phyloP scores from a whole-genome alignment of 2,888 invertebrate species.

The Mimumesa dahlbomi region DNA sequence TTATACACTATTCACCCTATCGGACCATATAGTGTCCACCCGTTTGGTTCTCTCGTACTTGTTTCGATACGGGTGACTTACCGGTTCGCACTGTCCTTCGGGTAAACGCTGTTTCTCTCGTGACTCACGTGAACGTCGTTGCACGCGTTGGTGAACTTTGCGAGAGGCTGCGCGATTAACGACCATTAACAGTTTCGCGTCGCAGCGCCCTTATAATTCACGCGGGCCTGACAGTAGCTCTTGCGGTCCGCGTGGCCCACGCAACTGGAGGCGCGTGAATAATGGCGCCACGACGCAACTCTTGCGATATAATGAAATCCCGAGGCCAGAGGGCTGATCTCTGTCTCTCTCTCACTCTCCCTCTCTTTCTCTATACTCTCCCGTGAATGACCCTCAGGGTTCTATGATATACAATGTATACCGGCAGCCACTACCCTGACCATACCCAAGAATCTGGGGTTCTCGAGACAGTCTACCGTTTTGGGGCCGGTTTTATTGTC shows the following conservation, averaged over 20 bases:
- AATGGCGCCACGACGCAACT: constrained; percentile 62
- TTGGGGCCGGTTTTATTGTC: neutral
- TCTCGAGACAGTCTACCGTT: constrained; percentile 13
- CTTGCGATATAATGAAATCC: constrained; percentile 65
- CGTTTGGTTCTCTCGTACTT: no score
- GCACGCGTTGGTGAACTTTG: constrained; percentile 34
- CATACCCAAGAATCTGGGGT: constrained; percentile 49
- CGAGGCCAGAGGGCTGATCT: constrained; percentile 64
- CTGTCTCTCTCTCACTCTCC: constrained; percentile 15
- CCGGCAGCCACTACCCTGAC: constrained; percentile 54
- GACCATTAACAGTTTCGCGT: constrained; percentile 56
- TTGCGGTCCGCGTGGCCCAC: constrained; percentile 54
- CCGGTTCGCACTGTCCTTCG: neutral
- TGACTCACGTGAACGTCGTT: constrained; percentile 32
- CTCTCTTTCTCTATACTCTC: constrained; percentile 11
- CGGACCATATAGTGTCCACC: no score
- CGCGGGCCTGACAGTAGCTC: constrained; percentile 55
- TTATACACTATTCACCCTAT: no score
- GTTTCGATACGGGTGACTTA: no score
- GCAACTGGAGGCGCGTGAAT: constrained; percentile 67
- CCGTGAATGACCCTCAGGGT: constrained; percentile 45
- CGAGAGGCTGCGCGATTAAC: constrained; percentile 43
- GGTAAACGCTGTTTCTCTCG: no score
- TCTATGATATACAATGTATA: constrained; percentile 40
- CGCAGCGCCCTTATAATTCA: constrained; percentile 53